Percentiles rank a stretch among this genome's conserved stretches.
These are phyloP conservation scores for Pandemis cinnamomeana DNA, from an alignment of 2,888 invertebrate genomes.

Conservation along the genomic window DNA sequence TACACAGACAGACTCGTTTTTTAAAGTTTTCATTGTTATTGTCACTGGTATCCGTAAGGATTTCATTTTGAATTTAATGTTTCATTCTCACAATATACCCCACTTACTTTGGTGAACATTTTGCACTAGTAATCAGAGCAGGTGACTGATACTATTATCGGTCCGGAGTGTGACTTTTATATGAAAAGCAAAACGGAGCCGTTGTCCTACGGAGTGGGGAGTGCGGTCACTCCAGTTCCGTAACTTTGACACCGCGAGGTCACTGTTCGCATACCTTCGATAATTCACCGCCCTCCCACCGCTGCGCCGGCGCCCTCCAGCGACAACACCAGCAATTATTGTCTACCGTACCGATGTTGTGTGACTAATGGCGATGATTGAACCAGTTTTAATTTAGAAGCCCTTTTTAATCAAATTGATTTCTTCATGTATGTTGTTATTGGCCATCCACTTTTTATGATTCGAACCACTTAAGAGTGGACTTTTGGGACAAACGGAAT, in stretches of 20 bases:
- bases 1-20: neutral
- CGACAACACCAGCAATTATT: constrained; percentile 46
- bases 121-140: constrained; percentile 80
- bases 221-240: constrained; percentile 81
- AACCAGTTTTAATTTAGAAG: constrained; percentile 49
- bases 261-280: constrained; percentile 67
- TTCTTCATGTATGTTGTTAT: neutral
- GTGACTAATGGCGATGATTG: constrained; percentile 58
- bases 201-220: constrained; percentile 75
- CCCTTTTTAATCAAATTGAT: constrained; percentile 36
- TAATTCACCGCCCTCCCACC: constrained; percentile 64
- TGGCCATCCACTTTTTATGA: neutral
- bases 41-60: constrained; percentile 1
- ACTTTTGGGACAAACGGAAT: no score
- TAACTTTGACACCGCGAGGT: constrained; percentile 84
- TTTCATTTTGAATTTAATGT: constrained; percentile 24
- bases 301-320: constrained; percentile 50
- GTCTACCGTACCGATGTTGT: constrained; percentile 51
- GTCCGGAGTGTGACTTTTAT: constrained; percentile 77
- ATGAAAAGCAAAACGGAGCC: constrained; percentile 81
- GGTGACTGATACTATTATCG: constrained; percentile 83
- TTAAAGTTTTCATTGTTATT: neutral
- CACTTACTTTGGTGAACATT: constrained; percentile 83
- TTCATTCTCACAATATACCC: constrained; percentile 21
- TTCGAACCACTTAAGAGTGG: no score